Evolutionary conservation across 23 tunicate species (phyloP), one percentile per base, ranked within the genome.

Genomic region (Trididemnum miniatum): DNA sequence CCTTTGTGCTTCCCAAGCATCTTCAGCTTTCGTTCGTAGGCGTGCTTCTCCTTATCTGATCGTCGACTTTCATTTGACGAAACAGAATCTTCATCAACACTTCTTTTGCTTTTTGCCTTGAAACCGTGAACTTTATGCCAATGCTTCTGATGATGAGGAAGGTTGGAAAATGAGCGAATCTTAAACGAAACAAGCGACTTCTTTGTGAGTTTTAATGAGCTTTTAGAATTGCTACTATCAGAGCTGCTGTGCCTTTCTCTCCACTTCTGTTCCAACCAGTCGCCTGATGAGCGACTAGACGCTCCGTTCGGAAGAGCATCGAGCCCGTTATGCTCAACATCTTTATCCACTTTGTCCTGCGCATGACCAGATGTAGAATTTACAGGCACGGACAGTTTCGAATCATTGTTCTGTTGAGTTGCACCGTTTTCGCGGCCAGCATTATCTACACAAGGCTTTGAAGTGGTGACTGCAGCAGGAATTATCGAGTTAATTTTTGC

Each of bases 1-100:
- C 67, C 67, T 54, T 82, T 82, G 44, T 71, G 86, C 51, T 82
- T 82, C 3, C 86, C 79, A 0, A 82, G 37, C 33, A 86, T 20
- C 73, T 86, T 79, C 37, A 86, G 23, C 26, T 79, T 86, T 30
- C 28, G 49, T 7, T 39, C 72, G 64, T 86, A 72, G 20, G 37
- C 34, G 0, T n/a, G 59, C 40, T 34, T 69, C 34, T 86, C 84
- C 20, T 79, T 80, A 35, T 86, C 90, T 26, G 84, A 79, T 4
- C 84, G 71, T 26, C 90, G 77, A 52, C 90, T 86, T 2, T 86
- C 90, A 79, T 79, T 86, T 2, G 89, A 85, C 1, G 90, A 86
- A 2, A 60, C 23, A 33, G 90, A 86, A 23, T 79, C 52, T 26
- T 86, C 77, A 69, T 86, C 90, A 5, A 27, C 35, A 32, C n/a